A percentile compares a stretch with the other conserved stretches of the same genome.
Conservation (phyloP, 2,797 vertebrate genomes). For the Leptatherina wallacei region DNA sequence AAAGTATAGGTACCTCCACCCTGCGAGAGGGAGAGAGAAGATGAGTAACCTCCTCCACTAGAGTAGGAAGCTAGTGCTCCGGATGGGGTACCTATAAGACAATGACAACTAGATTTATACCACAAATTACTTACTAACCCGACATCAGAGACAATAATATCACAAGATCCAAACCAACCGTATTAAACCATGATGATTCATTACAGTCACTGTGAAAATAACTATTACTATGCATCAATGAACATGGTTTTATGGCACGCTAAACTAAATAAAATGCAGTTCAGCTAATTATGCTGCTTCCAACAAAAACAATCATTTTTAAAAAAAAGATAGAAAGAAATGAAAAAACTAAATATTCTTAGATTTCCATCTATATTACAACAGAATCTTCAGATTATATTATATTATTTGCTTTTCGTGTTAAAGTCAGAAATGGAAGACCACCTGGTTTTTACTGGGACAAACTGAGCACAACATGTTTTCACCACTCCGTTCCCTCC, state of each 20-base stretch:
- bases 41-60: constrained; percentile 84
- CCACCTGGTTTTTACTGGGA: background rate
- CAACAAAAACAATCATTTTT: background rate
- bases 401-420: background rate
- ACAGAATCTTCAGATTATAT: background rate
- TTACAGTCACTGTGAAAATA: background rate
- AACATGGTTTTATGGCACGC: background rate
- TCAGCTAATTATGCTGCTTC: background rate
- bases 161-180: background rate
- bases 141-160: constrained; percentile 4
- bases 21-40: constrained; percentile 83
- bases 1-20: constrained; percentile 78
- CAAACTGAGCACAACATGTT: background rate
- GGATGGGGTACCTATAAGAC: constrained; percentile 81
- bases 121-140: constrained; percentile 32
- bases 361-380: no score
- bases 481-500: background rate
- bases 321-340: no score
- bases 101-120: constrained; percentile 48
- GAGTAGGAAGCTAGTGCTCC: constrained; percentile 85
- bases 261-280: background rate
- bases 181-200: background rate
- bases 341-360: no score
- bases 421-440: background rate
- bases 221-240: background rate